These are phyloP conservation scores for Chironomus tentans DNA, from an alignment of 2,888 invertebrate genomes.

Conservation along the genomic window DNA sequence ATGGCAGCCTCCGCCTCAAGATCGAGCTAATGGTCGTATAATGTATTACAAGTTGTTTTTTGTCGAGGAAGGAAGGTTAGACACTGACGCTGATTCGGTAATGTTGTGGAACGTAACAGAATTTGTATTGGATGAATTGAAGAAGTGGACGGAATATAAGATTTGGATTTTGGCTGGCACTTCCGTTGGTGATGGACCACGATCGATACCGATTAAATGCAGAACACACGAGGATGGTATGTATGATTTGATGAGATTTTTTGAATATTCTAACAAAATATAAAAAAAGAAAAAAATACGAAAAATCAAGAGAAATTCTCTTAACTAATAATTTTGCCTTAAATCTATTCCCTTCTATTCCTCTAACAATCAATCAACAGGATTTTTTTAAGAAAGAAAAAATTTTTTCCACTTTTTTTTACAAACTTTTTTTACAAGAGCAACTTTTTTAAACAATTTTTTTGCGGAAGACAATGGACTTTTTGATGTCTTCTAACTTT, in stretches of 20 bases:
- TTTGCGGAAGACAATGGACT: constrained; percentile 18
- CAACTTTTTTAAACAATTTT: constrained; percentile 27
- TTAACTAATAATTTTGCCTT: constrained; percentile 14
- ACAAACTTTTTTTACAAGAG: constrained; percentile 23
- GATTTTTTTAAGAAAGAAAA: constrained; percentile 2
- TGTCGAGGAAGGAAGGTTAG: constrained; percentile 74
- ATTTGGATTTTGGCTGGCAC: constrained; percentile 96
- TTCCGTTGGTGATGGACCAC: constrained; percentile 90
- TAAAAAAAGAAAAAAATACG: neutral
- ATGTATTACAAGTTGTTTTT: constrained; percentile 90
- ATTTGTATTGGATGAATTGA: constrained; percentile 79
- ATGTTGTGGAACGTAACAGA: constrained; percentile 64
- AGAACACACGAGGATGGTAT: constrained; percentile 99
- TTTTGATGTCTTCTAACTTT: constrained; percentile 26
- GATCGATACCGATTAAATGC: constrained; percentile 82
- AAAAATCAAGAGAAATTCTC: neutral
- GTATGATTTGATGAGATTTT: constrained; percentile 42
- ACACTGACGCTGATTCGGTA: constrained; percentile 73
- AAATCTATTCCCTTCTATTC: constrained; percentile 18
- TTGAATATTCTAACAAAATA: constrained; percentile 10
- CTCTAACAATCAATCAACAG: constrained; percentile 18
- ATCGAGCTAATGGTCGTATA: constrained; percentile 85
- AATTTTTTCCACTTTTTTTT: neutral
- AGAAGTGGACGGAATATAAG: constrained; percentile 92
- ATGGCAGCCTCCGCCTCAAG: constrained; percentile 88